These are phyloP conservation scores for Acropternis orthonyx DNA, from an alignment of 2,797 vertebrate genomes.

Conservation along the genomic window DNA sequence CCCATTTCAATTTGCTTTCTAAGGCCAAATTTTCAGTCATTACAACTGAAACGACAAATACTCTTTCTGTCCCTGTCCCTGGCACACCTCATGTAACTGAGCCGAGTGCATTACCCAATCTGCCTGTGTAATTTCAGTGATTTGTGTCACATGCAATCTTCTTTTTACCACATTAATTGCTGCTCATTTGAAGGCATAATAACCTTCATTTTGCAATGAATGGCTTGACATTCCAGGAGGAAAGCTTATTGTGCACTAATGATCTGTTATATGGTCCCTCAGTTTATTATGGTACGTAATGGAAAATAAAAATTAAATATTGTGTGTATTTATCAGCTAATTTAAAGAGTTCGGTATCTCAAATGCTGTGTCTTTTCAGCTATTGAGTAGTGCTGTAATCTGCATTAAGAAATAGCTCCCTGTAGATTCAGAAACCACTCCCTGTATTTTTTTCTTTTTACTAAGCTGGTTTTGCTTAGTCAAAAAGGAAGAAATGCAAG, in stretches of 20 bases:
- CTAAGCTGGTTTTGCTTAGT: not conserved
- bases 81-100: not conserved
- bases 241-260: constrained; percentile 48
- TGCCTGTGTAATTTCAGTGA: not conserved
- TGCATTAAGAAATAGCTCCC: not conserved
- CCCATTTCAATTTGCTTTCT: not conserved
- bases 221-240: constrained; percentile 29
- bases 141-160: not conserved
- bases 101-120: not conserved
- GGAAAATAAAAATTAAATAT: constrained; percentile 45
- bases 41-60: not conserved
- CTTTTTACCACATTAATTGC: constrained; percentile 47
- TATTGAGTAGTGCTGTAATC: not conserved
- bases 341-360: not conserved
- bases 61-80: constrained; percentile 5
- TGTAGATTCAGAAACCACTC: not conserved
- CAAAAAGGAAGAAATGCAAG: not conserved
- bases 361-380: not conserved
- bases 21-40: not conserved
- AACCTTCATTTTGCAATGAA: constrained; percentile 60
- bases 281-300: constrained; percentile 32
- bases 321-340: not conserved
- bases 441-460: not conserved
- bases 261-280: constrained; percentile 32
- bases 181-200: constrained; percentile 52